Base-by-base conservation (phyloP, 2,113 vertebrate species). In the Rhea pennata region DNA sequence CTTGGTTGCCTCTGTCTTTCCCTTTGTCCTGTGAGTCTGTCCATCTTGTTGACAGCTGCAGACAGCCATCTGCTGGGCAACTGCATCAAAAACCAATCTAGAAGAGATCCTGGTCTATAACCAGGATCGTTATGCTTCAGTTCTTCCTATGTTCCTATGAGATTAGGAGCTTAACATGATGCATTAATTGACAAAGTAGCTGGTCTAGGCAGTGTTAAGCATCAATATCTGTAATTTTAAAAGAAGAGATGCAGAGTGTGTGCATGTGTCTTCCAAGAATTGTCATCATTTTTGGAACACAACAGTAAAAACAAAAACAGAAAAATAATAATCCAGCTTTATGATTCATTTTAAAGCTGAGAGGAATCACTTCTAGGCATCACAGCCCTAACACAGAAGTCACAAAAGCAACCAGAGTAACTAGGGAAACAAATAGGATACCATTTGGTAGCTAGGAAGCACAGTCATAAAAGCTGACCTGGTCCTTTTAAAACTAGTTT, bases 51-150 rank as follows among this genome's bases (percentile, higher is more conserved):
- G 46, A 6, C 83, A 44, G 87, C 58, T 87, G 64, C 87, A 33
- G 69, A 22, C 95, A 94, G 89, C 89, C 95, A 95, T 84, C 86
- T 94, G 92, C 92, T 90, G 92, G 90, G 69, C 86, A 53, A 24
- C 33, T 3, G 36, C 73, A 6, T 14, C 46, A 44, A 3, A 29
- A 72, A 26, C 14, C 69, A 40, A 5, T 10, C 13, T 6, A 16
- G 15, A 36, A 21, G 40, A 33, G 71, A 39, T 2, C 12, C 42
- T 33, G 31, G 56, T 33, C 29, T 11, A 9, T 12, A 61, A 9
- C 42, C 21, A 4, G 66, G 23, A 24, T 7, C 8, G 12, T 31
- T 3, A 9, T 19, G 46, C 44, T 58, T 31, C 64, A 5, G 9
- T 24, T 74, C 36, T 39, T 64, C 59, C 40, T 27, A 61, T 21